These are phyloP conservation scores for Columbina picui DNA, from an alignment of 2,113 vertebrate genomes.

Conservation along the genomic window DNA sequence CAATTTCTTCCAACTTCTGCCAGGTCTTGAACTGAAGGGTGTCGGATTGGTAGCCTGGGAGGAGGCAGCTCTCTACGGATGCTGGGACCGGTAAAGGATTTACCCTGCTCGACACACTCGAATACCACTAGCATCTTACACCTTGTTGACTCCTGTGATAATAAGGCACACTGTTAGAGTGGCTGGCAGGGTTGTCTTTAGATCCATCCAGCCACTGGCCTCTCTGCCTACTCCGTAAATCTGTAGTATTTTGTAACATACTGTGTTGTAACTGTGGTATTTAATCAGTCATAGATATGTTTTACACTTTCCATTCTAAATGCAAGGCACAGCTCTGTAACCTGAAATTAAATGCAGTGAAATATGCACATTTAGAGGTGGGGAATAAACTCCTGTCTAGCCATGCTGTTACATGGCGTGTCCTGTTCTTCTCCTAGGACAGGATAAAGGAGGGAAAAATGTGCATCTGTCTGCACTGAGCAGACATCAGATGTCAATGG, in stretches of 20 bases:
- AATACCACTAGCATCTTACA: not conserved
- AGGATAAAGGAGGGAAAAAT: not conserved
- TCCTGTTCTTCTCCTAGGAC: not conserved
- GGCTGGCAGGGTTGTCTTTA: not conserved
- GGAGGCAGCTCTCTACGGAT: not conserved
- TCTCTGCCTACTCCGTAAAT: not conserved
- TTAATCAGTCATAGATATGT: not conserved
- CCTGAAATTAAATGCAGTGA: not conserved
- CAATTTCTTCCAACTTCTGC: not conserved
- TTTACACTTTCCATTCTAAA: not conserved
- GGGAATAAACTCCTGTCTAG: not conserved
- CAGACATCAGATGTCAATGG: not conserved
- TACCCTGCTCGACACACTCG: not conserved
- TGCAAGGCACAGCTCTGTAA: not conserved
- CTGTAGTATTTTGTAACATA: not conserved
- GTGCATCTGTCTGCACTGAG: not conserved
- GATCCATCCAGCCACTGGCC: not conserved
- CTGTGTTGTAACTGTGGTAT: not conserved
- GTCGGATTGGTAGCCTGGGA: not conserved
- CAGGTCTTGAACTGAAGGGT: not conserved
- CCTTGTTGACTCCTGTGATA: not conserved
- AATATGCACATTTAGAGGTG: not conserved
- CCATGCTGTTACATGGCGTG: accelerated
- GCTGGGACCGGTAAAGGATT: not conserved
- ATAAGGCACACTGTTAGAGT: not conserved